phyloP scores from a whole-genome alignment of 2,797 vertebrate species.

The Trichosurus vulpecula region DNA sequence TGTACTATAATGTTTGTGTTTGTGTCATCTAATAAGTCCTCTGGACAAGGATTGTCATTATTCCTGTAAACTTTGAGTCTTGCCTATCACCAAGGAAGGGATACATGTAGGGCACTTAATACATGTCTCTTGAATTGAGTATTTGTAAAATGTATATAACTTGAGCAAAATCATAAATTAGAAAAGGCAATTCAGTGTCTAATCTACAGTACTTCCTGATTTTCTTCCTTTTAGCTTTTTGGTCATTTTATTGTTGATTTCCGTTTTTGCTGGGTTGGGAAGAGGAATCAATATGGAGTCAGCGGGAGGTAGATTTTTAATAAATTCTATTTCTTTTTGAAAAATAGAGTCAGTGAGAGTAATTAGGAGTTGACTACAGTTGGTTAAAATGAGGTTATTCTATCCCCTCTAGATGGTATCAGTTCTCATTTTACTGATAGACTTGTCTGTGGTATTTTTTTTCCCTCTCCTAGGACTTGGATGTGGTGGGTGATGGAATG shows the following conservation, averaged over 20 bases:
- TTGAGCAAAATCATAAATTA: not conserved
- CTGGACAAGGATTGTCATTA: not conserved
- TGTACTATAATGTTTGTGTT: not conserved
- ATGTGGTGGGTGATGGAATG: slow-evolving; percentile 95
- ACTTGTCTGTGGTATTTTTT: not conserved
- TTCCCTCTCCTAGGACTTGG: slow-evolving; percentile 89
- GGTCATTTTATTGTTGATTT: not conserved
- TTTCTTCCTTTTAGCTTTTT: not conserved
- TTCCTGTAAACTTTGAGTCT: not conserved
- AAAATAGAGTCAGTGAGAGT: not conserved
- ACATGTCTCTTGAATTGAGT: not conserved
- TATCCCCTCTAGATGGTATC: not conserved
- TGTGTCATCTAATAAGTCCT: not conserved
- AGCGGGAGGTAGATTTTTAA: not conserved
- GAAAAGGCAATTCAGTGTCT: not conserved
- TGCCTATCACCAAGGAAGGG: not conserved
- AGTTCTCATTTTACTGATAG: slow-evolving; percentile 2
- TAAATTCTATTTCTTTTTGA: not conserved
- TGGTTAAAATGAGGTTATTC: slow-evolving; percentile 6
- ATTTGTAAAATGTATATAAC: not conserved
- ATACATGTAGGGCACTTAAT: not conserved
- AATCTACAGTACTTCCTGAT: not conserved
- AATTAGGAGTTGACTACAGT: not conserved
- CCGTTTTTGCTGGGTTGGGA: not conserved
- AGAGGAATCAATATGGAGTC: not conserved